phyloP scores from a whole-genome alignment of 2,797 vertebrate genomes.

The Remorina albescens region DNA sequence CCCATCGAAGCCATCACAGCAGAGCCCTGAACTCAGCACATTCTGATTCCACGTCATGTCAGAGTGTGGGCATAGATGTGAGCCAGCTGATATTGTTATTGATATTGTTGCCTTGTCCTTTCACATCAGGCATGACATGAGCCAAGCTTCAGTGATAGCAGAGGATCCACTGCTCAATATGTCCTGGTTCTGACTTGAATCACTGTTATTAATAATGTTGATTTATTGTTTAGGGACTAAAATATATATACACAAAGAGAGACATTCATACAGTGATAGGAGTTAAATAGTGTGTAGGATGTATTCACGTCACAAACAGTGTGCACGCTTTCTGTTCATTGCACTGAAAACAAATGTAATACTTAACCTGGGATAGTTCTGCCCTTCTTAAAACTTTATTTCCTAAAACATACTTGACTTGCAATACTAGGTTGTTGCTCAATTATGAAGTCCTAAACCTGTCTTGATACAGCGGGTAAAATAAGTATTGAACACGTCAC shows the following conservation, averaged over 20 bases:
- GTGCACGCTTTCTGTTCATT: slow-evolving; percentile 9
- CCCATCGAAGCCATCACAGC: slow-evolving; percentile 69
- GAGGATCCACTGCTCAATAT: neutral
- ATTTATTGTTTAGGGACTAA: slow-evolving; percentile 29
- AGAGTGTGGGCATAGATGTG: neutral
- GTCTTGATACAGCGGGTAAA: too few species aligned
- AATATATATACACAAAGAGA: neutral
- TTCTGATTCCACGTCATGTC: slow-evolving; percentile 28
- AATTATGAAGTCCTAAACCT: too few species aligned
- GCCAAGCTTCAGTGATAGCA: slow-evolving; percentile 3
- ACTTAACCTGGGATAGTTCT: neutral
- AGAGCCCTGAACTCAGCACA: slow-evolving; percentile 38
- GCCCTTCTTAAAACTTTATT: slow-evolving; percentile 1
- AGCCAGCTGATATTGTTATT: neutral
- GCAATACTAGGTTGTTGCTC: slow-evolving; percentile 6
- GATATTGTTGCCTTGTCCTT: neutral
- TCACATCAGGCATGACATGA: slow-evolving; percentile 43
- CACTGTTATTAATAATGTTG: slow-evolving; percentile 13
- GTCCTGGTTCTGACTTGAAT: slow-evolving; percentile 11
- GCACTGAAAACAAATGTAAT: slow-evolving; percentile 1
- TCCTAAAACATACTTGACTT: slow-evolving; percentile 7
- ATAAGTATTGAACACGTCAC: too few species aligned
- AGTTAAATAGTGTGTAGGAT: neutral
- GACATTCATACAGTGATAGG: neutral
- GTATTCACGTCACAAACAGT: slow-evolving; percentile 17